A percentile compares a stretch with the other conserved stretches of the same genome.
Conservation (phyloP, 2,113 vertebrate genomes). For the Phainopepla nitens region DNA sequence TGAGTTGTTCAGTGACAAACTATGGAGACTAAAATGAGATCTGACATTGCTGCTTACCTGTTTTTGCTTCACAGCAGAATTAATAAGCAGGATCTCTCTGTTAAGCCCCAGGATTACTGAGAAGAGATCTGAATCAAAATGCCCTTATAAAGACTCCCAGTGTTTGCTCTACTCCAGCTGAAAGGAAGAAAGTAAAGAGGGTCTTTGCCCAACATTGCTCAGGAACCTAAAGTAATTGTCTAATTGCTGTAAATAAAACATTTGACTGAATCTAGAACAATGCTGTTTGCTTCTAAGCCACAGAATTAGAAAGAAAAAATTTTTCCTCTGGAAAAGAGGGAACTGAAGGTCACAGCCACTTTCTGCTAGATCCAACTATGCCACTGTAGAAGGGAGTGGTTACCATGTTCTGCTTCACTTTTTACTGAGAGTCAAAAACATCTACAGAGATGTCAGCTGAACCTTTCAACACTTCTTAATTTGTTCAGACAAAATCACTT, state of each 20-base stretch:
- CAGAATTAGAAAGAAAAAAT: neutral
- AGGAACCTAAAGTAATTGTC: neutral
- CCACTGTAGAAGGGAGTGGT: neutral
- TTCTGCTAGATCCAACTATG: neutral
- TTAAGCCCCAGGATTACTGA: neutral
- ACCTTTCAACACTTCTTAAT: neutral
- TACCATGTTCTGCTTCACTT: neutral
- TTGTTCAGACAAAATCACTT: neutral
- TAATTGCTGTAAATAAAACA: neutral
- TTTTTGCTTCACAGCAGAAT: slow-evolving; percentile 13
- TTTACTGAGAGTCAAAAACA: neutral
- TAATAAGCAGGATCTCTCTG: neutral
- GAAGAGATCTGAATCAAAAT: neutral
- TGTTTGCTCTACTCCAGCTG: neutral
- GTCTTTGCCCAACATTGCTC: neutral
- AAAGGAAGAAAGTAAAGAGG: neutral
- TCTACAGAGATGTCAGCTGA: neutral
- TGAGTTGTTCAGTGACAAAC: neutral
- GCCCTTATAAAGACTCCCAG: neutral
- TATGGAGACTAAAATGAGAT: neutral
- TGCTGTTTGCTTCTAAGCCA: neutral
- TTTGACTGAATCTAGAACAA: neutral
- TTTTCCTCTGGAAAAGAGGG: neutral
- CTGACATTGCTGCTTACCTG: slow-evolving; percentile 5
- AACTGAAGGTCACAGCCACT: neutral